A percentile compares a stretch with the other conserved stretches of the same genome.
Conservation (phyloP, 2,113 vertebrate species). For the Chaetura pelagica region DNA sequence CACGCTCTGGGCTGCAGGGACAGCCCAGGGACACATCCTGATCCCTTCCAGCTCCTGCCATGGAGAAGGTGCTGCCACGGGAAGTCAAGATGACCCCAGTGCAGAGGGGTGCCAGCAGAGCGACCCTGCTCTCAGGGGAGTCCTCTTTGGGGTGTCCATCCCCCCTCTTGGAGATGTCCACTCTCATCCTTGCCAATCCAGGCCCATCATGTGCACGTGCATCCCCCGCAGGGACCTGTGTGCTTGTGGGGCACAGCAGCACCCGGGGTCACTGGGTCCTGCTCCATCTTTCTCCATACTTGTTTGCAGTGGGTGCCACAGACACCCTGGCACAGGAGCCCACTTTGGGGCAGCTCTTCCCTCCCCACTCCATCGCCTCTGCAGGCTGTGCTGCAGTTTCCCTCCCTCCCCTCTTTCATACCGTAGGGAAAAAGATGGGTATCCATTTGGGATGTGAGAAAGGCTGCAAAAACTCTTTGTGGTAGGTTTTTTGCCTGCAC, state of each 20-base stretch:
- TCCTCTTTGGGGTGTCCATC: not conserved
- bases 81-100: not conserved
- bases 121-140: not conserved
- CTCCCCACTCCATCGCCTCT: not conserved
- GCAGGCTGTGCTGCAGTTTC: not conserved
- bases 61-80: not conserved
- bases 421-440: not conserved
- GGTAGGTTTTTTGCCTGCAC: not conserved
- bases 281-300: not conserved
- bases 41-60: not conserved
- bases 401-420: not conserved
- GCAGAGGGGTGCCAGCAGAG: not conserved
- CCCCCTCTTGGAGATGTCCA: not conserved
- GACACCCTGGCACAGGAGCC: too few relatives aligned
- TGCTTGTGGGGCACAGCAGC: not conserved
- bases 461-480: accelerated
- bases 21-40: accelerated
- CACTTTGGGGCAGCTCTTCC: not conserved
- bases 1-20: not conserved
- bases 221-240: not conserved
- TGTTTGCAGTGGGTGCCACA: not conserved
- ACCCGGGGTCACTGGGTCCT: accelerated
- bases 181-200: accelerated
- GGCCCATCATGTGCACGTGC: accelerated
- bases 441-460: accelerated